Evolutionary conservation across 2,113 vertebrate genomes (phyloP), one percentile per base, ranked within the genome.

Genomic region (Hippopotamus amphibius): DNA sequence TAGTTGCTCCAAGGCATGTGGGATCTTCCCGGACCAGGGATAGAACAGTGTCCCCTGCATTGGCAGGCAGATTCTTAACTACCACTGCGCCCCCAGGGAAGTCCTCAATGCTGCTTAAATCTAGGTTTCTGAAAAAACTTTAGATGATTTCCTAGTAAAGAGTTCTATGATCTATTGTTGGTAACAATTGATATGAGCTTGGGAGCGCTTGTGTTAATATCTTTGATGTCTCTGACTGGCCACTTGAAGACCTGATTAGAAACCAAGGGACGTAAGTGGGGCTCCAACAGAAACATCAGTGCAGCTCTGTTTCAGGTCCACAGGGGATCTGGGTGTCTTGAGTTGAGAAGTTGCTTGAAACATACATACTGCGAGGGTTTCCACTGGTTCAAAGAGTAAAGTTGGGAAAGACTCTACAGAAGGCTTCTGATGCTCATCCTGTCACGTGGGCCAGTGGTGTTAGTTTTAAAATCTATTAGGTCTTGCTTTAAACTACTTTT

Each of bases 401-500:
- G n/a, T 21, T 43, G 55, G 66, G 37, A 74, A 59, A 71, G 46
- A 83, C 13, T 19, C 80, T 82, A 14, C 3, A 7, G 72, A 87
- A 74, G 41, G 28, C 8, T 88, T 76, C 57, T 37, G 24, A 82
- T 15, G 26, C 63, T 79, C 21, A n/a, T 41, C 41, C 57, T 76
- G 19, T 77, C 43, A 7, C 17, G 61, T 72, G 72, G n/a, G 22
- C 88, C 57, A 92, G n/a, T n/a, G 48, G 28, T 85, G 86, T 46
- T 17, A 46, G 63, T 77, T 94, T 88, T 71, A 82, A 91, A 95
- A 69, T 88, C 69, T 83, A 24, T 84, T 86, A 65, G 77, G 17
- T 50, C 17, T 90, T 61, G 41, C 37, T 90, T 33, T 53, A 80
- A 81, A 48, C 71, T 88, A 55, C 50, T 81, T 28, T 80, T n/a